Evolutionary conservation across 2,797 vertebrate species (phyloP).

Genomic region (Platyrinchus mystaceus): DNA sequence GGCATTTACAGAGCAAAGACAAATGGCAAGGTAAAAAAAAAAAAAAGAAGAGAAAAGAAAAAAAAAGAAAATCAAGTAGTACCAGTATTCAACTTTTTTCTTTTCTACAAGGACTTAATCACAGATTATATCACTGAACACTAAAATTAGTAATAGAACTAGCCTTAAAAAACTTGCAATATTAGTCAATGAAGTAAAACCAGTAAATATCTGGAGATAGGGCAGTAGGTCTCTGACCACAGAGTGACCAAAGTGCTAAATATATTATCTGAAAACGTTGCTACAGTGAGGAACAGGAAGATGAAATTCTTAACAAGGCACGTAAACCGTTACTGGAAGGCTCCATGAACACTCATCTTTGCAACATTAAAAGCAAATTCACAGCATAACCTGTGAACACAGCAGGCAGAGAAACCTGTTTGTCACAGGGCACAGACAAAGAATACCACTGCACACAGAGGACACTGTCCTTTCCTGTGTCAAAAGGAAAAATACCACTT

Average conservation of each 20-base stretch:
- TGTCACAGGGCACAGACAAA: background rate
- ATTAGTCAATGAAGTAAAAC: background rate
- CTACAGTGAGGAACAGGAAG: background rate
- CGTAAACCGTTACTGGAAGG: background rate
- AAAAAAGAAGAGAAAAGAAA: too few species aligned
- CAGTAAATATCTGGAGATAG: background rate
- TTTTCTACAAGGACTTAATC: background rate
- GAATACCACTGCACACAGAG: accelerated
- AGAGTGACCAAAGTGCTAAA: background rate
- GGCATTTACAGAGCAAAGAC: background rate
- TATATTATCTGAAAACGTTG: background rate
- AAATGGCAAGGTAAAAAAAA: background rate
- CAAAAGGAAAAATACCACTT: background rate
- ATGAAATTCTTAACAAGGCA: background rate
- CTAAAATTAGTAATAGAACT: background rate
- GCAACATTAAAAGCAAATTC: background rate
- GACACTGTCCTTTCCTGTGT: background rate
- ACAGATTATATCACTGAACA: background rate
- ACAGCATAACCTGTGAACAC: background rate
- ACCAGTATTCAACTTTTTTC: background rate
- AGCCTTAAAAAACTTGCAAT: background rate
- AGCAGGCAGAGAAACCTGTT: background rate
- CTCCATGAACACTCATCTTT: background rate
- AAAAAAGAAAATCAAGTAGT: background rate
- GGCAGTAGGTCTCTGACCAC: background rate